phyloP scores from a whole-genome alignment of 1,140 invertebrate genomes.

The Palaemon carinicauda region DNA sequence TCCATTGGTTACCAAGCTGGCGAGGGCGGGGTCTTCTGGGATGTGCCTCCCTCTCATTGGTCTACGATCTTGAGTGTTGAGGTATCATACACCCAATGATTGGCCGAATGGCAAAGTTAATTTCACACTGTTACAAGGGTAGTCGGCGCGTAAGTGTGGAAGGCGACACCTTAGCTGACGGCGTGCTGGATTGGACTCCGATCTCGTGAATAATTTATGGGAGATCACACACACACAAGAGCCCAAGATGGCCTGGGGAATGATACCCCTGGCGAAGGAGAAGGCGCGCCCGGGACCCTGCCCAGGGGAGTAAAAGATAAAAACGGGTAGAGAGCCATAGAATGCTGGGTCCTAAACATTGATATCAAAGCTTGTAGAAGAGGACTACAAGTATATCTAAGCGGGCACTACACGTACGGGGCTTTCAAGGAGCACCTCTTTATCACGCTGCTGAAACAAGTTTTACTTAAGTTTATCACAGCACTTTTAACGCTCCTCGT shows the following conservation, averaged over 20 bases:
- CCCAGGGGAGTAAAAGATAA: not conserved
- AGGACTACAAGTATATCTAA: not conserved
- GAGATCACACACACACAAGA: slow-evolving; percentile 44
- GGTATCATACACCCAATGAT: slow-evolving; percentile 48
- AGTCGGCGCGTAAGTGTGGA: slow-evolving; percentile 51
- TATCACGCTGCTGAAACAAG: no score
- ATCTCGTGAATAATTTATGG: slow-evolving; percentile 56
- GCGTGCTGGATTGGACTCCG: slow-evolving; percentile 43
- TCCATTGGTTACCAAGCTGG: slow-evolving; percentile 5
- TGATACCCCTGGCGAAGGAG: slow-evolving; percentile 29
- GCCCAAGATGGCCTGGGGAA: slow-evolving; percentile 43
- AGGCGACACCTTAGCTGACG: slow-evolving; percentile 52
- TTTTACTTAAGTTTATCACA: no score
- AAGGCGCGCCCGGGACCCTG: not conserved
- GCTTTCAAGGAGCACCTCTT: no score
- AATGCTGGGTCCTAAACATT: not conserved
- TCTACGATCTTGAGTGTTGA: slow-evolving; percentile 23
- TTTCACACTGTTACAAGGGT: slow-evolving; percentile 55
- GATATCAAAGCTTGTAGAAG: not conserved
- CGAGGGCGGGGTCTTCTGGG: not conserved
- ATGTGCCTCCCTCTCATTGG: not conserved
- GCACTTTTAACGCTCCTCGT: no score
- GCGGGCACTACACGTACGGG: no score
- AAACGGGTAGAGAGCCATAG: not conserved
- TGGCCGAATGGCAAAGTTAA: slow-evolving; percentile 54